Evolutionary conservation across 2,113 vertebrate species (phyloP).

Genomic region (Apaloderma vittatum): DNA sequence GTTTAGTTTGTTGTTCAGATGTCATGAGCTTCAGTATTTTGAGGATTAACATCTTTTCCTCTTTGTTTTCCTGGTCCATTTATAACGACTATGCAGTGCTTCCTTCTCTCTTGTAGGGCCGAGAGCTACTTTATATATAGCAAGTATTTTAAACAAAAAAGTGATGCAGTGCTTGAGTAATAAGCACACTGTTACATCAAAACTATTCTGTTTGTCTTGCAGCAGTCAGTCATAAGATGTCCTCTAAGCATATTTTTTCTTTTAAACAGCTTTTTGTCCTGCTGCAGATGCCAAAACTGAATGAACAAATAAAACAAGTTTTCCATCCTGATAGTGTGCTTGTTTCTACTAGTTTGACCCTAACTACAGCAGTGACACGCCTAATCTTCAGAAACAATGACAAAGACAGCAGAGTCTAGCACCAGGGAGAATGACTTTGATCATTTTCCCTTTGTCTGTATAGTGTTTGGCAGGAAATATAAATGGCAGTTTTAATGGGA

Average conservation of each 20-base stretch:
- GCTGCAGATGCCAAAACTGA: neutral
- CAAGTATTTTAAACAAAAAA: neutral
- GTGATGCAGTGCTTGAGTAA: neutral
- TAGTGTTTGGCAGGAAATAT: neutral
- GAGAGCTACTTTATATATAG: neutral
- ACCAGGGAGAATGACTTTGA: neutral
- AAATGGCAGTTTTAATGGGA: neutral
- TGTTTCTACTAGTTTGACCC: neutral
- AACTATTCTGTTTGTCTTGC: neutral
- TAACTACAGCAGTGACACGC: neutral
- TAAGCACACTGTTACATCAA: neutral
- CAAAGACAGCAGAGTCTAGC: neutral
- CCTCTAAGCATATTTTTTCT: neutral
- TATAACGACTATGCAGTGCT: neutral
- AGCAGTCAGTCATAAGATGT: neutral
- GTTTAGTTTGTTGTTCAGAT: neutral
- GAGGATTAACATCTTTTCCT: neutral
- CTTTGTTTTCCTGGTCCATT: neutral
- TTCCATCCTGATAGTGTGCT: neutral
- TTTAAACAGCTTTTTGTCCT: neutral
- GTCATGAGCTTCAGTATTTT: neutral
- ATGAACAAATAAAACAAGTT: neutral
- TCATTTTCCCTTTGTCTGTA: neutral
- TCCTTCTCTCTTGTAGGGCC: neutral
- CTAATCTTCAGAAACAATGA: neutral